A percentile compares a stretch with the other conserved stretches of the same genome.
These are phyloP conservation scores for Pseudopipra pipra DNA, from an alignment of 2,113 vertebrate genomes.

Conservation along the genomic window DNA sequence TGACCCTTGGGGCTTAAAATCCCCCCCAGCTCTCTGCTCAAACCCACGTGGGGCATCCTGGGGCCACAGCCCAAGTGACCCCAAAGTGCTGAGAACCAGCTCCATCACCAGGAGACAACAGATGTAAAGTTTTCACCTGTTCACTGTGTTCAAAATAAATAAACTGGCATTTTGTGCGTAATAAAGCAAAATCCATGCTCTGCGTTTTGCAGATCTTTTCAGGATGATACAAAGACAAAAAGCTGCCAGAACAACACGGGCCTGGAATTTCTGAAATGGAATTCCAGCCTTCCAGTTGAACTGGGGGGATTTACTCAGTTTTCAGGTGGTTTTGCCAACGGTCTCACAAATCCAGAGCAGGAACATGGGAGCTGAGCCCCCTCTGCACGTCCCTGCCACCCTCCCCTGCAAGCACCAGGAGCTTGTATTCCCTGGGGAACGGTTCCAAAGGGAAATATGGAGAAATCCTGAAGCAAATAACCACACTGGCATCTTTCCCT, in stretches of 20 bases:
- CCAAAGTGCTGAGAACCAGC: neutral
- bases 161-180: neutral
- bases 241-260: neutral
- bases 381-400: neutral
- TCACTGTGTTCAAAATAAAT: neutral
- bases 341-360: neutral
- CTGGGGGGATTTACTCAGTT: neutral
- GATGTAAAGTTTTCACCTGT: fast-evolving
- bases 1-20: neutral
- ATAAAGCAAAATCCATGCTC: neutral
- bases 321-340: neutral
- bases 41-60: neutral
- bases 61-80: neutral
- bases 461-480: neutral
- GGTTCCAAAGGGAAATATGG: neutral
- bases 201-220: neutral
- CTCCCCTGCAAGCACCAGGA: neutral
- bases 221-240: neutral
- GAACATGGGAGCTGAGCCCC: neutral
- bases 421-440: neutral
- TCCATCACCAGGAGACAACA: neutral
- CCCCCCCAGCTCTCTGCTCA: neutral
- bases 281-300: neutral
- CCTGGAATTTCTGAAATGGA: neutral
- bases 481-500: neutral